Conservation (phyloP, 2,797 vertebrate species). For the Mus spretus region DNA sequence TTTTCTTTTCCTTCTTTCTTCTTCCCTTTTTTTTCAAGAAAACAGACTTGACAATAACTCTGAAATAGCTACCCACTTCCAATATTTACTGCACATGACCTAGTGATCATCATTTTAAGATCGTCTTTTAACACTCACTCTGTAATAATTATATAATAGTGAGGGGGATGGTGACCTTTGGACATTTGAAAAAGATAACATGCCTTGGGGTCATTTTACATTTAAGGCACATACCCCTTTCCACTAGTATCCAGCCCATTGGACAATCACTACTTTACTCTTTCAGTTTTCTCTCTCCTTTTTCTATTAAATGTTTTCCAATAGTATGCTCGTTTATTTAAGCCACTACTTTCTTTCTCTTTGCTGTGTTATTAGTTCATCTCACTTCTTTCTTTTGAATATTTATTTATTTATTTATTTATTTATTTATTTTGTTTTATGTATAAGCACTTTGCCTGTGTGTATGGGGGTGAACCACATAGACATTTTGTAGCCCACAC, state of each 20-base stretch:
- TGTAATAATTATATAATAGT: not conserved
- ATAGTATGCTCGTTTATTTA: not conserved
- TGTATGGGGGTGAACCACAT: not conserved
- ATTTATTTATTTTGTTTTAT: no score
- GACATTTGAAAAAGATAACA: not conserved
- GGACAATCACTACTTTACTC: not conserved
- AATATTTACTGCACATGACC: slow-evolving; percentile 42
- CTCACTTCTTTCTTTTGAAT: not conserved
- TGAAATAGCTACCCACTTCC: slow-evolving; percentile 30
- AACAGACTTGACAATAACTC: not conserved
- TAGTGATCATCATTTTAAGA: slow-evolving; percentile 8
- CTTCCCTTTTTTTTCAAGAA: not conserved
- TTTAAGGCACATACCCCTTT: not conserved
- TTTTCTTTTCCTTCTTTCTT: not conserved
- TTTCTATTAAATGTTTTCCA: slow-evolving; percentile 48
- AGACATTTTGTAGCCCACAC: not conserved
- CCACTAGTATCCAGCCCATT: not conserved
- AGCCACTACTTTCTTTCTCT: not conserved
- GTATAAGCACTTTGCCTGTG: not conserved
- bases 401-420: not conserved
- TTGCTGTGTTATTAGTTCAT: not conserved
- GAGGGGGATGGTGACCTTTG: not conserved
- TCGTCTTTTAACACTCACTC: not conserved
- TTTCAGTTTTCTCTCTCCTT: not conserved
- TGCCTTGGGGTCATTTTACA: not conserved